A percentile compares a stretch with the other conserved stretches of the same genome.
Conservation (phyloP, 2,797 vertebrate genomes). For the Florisuga fusca region DNA sequence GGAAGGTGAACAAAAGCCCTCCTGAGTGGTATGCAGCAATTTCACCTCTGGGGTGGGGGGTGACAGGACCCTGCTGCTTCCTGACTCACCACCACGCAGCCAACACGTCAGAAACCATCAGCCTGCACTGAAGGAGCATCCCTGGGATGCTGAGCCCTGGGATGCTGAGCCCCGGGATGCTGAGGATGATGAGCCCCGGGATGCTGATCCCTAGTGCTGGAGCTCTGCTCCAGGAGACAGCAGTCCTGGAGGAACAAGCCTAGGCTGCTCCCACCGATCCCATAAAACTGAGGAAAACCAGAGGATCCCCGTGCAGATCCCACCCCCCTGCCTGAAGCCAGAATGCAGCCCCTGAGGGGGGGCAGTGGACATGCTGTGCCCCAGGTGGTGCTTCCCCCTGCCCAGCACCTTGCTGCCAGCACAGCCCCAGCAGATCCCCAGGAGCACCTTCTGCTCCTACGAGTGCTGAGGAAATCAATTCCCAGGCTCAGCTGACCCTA, state of each 20-base stretch:
- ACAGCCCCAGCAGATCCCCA: background rate
- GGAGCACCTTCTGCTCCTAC: background rate
- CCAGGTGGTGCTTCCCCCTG: background rate
- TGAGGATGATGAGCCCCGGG: background rate
- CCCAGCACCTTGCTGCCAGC: no score
- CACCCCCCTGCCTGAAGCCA: background rate
- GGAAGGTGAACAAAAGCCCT: background rate
- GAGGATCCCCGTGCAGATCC: fast-evolving
- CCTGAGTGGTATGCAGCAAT: background rate
- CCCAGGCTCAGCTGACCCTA: constrained; percentile 8
- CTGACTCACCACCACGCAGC: background rate
- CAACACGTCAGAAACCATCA: background rate
- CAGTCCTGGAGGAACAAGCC: background rate
- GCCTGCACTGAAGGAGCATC: background rate
- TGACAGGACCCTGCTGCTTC: background rate
- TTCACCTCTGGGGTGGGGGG: background rate
- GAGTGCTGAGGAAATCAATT: background rate
- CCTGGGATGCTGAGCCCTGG: no score
- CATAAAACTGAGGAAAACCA: fast-evolving
- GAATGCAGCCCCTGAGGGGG: fast-evolving
- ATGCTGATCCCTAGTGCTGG: fast-evolving
- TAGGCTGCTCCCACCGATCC: fast-evolving
- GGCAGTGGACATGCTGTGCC: no score
- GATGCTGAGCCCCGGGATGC: no score
- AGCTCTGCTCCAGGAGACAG: background rate